phyloP scores from a whole-genome alignment of 2,888 invertebrate genomes.

The Trachelus stipa region DNA sequence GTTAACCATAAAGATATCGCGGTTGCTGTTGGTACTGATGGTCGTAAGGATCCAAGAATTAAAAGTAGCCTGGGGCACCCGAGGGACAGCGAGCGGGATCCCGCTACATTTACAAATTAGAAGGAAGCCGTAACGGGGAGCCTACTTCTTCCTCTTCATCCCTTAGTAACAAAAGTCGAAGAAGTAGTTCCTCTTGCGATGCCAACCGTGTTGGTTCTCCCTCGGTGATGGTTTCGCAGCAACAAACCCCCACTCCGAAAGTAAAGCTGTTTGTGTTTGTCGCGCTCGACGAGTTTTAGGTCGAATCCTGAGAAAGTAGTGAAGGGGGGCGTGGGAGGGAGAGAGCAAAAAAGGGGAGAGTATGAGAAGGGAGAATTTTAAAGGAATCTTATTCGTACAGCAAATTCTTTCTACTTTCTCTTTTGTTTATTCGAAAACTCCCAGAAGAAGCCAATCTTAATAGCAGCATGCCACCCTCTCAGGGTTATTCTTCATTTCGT shows the following conservation, averaged over 20 bases:
- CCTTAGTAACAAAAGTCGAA: not conserved
- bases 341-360: too few species aligned
- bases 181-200: not conserved
- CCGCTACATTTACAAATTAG: slow-evolving; percentile 3
- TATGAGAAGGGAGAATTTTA: not conserved
- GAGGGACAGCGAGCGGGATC: not conserved
- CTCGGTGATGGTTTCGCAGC: not conserved
- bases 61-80: not conserved
- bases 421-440: not conserved
- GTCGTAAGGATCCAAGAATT: not conserved
- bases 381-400: not conserved
- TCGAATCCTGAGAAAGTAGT: not conserved
- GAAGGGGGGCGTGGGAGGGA: not conserved
- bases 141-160: not conserved
- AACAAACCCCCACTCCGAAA: not conserved
- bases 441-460: not conserved
- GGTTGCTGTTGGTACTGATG: not conserved
- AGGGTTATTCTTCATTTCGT: not conserved
- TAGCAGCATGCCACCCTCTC: not conserved
- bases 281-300: not conserved
- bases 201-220: not conserved
- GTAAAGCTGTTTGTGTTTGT: not conserved
- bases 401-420: not conserved
- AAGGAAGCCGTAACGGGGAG: not conserved
- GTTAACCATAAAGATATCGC: not conserved